These are phyloP conservation scores for Ditula angustiorana DNA, from an alignment of 2,888 invertebrate genomes.

Conservation along the genomic window DNA sequence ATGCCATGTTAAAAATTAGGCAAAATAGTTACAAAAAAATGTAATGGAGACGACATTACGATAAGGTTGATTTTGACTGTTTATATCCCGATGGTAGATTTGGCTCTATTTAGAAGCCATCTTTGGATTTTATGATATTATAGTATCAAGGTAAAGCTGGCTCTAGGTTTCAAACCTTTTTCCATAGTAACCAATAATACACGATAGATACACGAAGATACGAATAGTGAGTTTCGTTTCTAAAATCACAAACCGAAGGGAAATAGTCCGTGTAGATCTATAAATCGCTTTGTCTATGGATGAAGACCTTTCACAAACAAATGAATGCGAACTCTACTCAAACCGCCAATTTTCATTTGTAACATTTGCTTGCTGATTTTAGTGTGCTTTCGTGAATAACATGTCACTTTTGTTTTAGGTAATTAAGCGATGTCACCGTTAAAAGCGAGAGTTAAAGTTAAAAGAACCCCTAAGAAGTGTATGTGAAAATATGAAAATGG, in stretches of 20 bases:
- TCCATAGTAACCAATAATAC: too few species aligned
- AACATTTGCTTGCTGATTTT: slow-evolving; percentile 15
- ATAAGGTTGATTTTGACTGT: too few species aligned
- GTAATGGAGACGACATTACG: too few species aligned
- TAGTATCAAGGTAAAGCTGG: too few species aligned
- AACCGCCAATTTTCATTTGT: slow-evolving; percentile 22
- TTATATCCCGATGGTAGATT: too few species aligned
- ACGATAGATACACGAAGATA: too few species aligned
- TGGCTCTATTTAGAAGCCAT: too few species aligned
- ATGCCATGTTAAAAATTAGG: too few species aligned
- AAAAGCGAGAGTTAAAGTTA: neutral
- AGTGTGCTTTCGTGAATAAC: slow-evolving; percentile 7
- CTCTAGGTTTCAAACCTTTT: too few species aligned
- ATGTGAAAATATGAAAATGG: too few species aligned
- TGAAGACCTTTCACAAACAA: slow-evolving; percentile 9
- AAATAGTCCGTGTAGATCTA: neutral
- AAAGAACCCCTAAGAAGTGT: neutral
- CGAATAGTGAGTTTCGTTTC: neutral
- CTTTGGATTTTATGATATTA: too few species aligned
- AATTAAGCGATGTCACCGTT: neutral
- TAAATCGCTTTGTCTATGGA: neutral
- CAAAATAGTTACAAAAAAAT: too few species aligned
- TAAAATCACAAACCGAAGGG: neutral
- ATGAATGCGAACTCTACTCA: neutral
- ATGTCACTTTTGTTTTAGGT: neutral